These are phyloP conservation scores for Brachyhypopomus gauderio DNA, from an alignment of 2,113 vertebrate species.

Conservation along the genomic window DNA sequence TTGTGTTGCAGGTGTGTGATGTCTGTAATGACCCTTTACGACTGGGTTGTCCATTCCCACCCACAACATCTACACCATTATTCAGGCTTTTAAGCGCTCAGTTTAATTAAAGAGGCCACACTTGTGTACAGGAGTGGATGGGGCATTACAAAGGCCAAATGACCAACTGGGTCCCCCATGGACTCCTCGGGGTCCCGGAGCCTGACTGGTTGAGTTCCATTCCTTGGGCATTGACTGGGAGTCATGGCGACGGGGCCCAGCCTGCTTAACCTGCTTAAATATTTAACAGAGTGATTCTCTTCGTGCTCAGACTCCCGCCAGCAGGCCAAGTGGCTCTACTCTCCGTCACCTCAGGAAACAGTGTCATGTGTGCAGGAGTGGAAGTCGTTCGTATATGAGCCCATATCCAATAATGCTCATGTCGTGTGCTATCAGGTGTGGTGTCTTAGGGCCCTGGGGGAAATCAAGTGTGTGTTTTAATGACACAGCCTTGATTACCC, in stretches of 20 bases:
- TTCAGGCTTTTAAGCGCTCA: slow-evolving; percentile 35
- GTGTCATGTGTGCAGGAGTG: not conserved
- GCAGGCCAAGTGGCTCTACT: slow-evolving; percentile 10
- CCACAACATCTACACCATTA: slow-evolving; percentile 51
- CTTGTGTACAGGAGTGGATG: slow-evolving; percentile 49
- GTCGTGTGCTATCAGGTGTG: not conserved
- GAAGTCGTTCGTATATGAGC: not conserved
- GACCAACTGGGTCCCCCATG: slow-evolving; percentile 31
- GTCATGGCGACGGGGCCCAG: slow-evolving; percentile 50
- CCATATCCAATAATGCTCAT: not conserved
- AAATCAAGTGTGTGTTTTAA: slow-evolving; percentile 9
- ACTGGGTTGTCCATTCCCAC: slow-evolving; percentile 33
- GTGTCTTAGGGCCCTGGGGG: not conserved
- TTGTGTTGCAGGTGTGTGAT: slow-evolving; percentile 32
- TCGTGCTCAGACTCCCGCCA: slow-evolving; percentile 9
- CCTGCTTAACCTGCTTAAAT: slow-evolving; percentile 39
- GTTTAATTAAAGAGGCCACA: slow-evolving; percentile 60
- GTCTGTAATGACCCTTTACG: slow-evolving; percentile 41
- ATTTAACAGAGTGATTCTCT: slow-evolving; percentile 41
- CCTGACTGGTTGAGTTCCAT: slow-evolving; percentile 43
- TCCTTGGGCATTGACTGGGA: slow-evolving; percentile 47
- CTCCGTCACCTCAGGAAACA: not conserved
- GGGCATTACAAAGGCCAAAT: slow-evolving; percentile 43
- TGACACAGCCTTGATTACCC: not conserved
- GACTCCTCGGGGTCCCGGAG: slow-evolving; percentile 41